Percentiles rank a stretch among this genome's conserved stretches.
Conservation (phyloP, 1,140 invertebrate species). For the Drosophila kikkawai region DNA sequence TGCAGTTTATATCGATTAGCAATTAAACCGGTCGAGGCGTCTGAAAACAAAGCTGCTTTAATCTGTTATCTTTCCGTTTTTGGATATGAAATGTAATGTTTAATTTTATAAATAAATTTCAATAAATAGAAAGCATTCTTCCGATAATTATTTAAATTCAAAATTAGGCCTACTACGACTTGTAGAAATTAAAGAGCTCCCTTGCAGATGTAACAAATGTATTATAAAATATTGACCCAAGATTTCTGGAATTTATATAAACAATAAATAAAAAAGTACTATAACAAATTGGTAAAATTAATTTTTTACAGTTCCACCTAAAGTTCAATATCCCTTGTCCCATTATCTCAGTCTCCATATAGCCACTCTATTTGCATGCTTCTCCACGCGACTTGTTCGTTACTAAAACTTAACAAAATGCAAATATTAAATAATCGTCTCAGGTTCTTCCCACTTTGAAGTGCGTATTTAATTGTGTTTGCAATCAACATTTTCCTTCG, state of each 20-base stretch:
- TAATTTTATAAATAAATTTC: background rate
- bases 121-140: background rate
- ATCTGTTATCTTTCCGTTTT: background rate
- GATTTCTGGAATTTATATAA: background rate
- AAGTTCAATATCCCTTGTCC: slow-evolving; percentile 4
- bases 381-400: background rate
- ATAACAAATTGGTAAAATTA: background rate
- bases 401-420: slow-evolving; percentile 18
- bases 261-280: background rate
- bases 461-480: slow-evolving; percentile 18
- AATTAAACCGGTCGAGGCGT: slow-evolving; percentile 16
- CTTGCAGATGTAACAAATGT: background rate
- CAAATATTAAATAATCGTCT: slow-evolving; percentile 28
- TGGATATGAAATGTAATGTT: background rate
- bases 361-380: background rate
- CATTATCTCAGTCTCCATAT: slow-evolving; percentile 4
- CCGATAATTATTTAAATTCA: background rate
- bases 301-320: background rate
- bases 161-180: background rate
- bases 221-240: background rate
- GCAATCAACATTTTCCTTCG: slow-evolving; percentile 20
- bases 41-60: background rate
- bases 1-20: slow-evolving; percentile 24
- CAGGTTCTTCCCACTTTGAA: slow-evolving; percentile 5
- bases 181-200: background rate